Percentiles rank a stretch among this genome's conserved stretches.
Evolutionary conservation across 1,140 invertebrate species (phyloP).

Genomic region (Aphidius gifuensis): DNA sequence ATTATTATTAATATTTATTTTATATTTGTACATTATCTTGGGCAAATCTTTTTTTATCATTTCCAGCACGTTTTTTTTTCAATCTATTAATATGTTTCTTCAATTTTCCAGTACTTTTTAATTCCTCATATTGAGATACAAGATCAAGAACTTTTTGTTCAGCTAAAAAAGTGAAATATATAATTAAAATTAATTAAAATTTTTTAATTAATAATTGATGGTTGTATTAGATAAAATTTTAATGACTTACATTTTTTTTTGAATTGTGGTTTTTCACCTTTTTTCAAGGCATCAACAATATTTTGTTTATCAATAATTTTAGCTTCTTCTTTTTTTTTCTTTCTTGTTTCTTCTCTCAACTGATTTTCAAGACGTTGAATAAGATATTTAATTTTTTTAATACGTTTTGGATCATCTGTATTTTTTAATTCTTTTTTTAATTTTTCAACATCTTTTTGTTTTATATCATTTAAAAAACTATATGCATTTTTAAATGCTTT

Average conservation of each 20-base stretch:
- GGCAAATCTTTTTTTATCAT: constrained; percentile 53
- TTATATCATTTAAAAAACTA: constrained; percentile 69
- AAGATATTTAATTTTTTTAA: constrained; percentile 66
- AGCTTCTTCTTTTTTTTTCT: constrained; percentile 56
- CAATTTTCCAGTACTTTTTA: constrained; percentile 69
- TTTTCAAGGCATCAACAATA: constrained; percentile 59
- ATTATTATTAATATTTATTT: no score
- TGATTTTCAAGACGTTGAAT: constrained; percentile 74
- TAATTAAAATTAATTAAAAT: constrained; percentile 25
- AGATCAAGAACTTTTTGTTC: constrained; percentile 65
- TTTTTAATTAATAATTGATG: constrained; percentile 20
- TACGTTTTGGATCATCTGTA: constrained; percentile 61
- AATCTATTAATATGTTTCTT: constrained; percentile 73
- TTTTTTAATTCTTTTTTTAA: constrained; percentile 64
- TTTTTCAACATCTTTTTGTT: constrained; percentile 63
- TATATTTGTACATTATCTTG: background rate
- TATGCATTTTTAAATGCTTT: constrained; percentile 74
- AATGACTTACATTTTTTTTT: constrained; percentile 75
- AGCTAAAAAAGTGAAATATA: constrained; percentile 55
- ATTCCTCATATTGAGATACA: constrained; percentile 69
- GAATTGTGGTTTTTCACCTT: constrained; percentile 67
- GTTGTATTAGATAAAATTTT: constrained; percentile 13
- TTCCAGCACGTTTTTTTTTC: constrained; percentile 63
- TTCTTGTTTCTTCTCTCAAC: constrained; percentile 61
- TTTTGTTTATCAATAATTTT: constrained; percentile 58